Percentiles rank a stretch among this genome's conserved stretches.
These are phyloP conservation scores for Eurosta solidaginis DNA, from an alignment of 1,140 invertebrate species.

Conservation along the genomic window DNA sequence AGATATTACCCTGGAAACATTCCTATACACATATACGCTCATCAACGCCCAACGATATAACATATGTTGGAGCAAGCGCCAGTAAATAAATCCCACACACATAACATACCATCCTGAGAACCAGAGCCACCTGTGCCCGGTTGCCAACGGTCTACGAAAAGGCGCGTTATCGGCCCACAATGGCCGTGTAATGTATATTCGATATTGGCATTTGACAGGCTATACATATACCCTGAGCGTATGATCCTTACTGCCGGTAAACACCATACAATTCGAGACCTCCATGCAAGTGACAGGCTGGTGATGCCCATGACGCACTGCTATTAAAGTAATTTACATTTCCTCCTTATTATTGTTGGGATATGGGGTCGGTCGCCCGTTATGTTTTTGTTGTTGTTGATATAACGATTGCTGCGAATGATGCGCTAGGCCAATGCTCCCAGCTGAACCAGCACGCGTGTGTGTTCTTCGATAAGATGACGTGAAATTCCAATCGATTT, in stretches of 20 bases:
- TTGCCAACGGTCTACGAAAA: constrained; percentile 83
- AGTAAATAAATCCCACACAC: constrained; percentile 92
- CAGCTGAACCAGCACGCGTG: constrained; percentile 75
- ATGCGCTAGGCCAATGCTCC: constrained; percentile 58
- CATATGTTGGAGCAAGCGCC: constrained; percentile 89
- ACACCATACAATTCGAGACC: constrained; percentile 79
- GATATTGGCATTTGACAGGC: constrained; percentile 76
- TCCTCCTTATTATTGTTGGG: constrained; percentile 67
- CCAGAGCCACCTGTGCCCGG: constrained; percentile 87
- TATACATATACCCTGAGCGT: constrained; percentile 88
- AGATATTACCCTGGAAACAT: constrained; percentile 88
- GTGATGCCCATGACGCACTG: constrained; percentile 81
- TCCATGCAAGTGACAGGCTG: constrained; percentile 90
- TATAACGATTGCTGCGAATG: constrained; percentile 42
- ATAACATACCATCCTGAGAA: constrained; percentile 89
- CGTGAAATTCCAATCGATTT: constrained; percentile 76
- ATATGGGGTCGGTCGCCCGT: constrained; percentile 20
- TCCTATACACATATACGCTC: constrained; percentile 94
- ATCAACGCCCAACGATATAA: constrained; percentile 90
- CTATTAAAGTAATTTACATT: constrained; percentile 71
- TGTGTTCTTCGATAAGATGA: constrained; percentile 75
- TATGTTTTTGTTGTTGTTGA: constrained; percentile 36
- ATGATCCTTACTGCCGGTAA: constrained; percentile 93
- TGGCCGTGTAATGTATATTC: constrained; percentile 93
- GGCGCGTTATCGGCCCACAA: constrained; percentile 87